Evolutionary conservation across 2,797 vertebrate species (phyloP).

Genomic region (Cottoperca gobio): DNA sequence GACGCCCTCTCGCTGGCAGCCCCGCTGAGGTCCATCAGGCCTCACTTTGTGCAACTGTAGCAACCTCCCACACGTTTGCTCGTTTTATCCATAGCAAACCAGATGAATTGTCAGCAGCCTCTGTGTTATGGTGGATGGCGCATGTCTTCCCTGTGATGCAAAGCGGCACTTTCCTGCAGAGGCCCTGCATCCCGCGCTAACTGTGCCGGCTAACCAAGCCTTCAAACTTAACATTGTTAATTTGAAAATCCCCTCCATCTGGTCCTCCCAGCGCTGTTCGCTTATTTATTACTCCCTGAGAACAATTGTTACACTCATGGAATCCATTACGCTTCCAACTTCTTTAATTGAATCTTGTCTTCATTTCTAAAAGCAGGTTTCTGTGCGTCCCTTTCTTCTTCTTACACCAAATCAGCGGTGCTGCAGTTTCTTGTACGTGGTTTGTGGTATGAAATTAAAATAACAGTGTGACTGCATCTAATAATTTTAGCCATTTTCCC

Average conservation of each 20-base stretch:
- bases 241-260: constrained; percentile 33
- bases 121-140: constrained; percentile 28
- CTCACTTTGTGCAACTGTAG: constrained; percentile 53
- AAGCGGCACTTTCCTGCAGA: constrained; percentile 19
- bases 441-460: constrained; percentile 7
- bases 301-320: constrained; percentile 2
- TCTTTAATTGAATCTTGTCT: background rate
- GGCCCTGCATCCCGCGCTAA: constrained; percentile 10
- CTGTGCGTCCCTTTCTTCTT: background rate
- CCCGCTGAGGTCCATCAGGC: constrained; percentile 56
- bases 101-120: constrained; percentile 47
- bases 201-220: constrained; percentile 9
- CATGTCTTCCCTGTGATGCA: constrained; percentile 31
- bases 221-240: constrained; percentile 3
- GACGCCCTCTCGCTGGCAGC: constrained; percentile 62
- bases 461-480: background rate
- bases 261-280: constrained; percentile 12
- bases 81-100: constrained; percentile 62
- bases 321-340: background rate
- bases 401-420: too few relatives aligned
- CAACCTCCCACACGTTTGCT: constrained; percentile 61
- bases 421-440: background rate
- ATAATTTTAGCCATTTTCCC: too few relatives aligned
- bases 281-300: constrained; percentile 11
- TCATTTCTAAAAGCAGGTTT: constrained; percentile 1